phyloP scores from a whole-genome alignment of 2,888 invertebrate species.

The Cynaeus angustus region DNA sequence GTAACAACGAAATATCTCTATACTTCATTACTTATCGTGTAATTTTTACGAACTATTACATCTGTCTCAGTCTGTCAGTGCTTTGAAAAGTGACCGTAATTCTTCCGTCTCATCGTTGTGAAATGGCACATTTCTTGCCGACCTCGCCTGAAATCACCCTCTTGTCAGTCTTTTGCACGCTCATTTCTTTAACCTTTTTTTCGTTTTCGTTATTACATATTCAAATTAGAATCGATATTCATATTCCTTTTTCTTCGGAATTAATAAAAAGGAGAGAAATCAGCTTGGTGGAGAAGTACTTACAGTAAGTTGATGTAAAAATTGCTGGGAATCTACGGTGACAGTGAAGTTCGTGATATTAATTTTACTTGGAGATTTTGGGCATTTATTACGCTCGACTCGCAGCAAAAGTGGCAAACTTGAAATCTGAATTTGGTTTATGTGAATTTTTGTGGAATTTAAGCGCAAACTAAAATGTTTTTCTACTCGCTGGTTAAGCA shows the following conservation, averaged over 20 bases:
- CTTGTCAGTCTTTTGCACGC: conserved; percentile 11
- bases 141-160: conserved; percentile 14
- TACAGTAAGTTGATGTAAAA: too few relatives aligned
- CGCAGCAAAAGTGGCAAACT: too few relatives aligned
- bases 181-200: conserved; percentile 21
- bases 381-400: too few relatives aligned
- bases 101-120: conserved; percentile 19
- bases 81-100: conserved; percentile 27
- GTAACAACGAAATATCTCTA: neutral
- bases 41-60: conserved; percentile 26
- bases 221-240: conserved; percentile 26
- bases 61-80: conserved; percentile 23
- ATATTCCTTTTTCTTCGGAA: conserved; percentile 2
- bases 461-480: too few relatives aligned
- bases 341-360: too few relatives aligned
- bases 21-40: conserved; percentile 8
- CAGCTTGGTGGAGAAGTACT: too few relatives aligned
- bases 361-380: too few relatives aligned
- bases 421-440: too few relatives aligned
- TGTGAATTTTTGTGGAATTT: too few relatives aligned
- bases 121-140: conserved; percentile 25
- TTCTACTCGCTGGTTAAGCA: too few relatives aligned
- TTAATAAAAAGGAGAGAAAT: conserved; percentile 10
- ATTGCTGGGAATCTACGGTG: too few relatives aligned
- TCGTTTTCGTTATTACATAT: conserved; percentile 9